These are phyloP conservation scores for Globodera rostochiensis DNA, from an alignment of 1,140 invertebrate genomes.

Conservation along the genomic window DNA sequence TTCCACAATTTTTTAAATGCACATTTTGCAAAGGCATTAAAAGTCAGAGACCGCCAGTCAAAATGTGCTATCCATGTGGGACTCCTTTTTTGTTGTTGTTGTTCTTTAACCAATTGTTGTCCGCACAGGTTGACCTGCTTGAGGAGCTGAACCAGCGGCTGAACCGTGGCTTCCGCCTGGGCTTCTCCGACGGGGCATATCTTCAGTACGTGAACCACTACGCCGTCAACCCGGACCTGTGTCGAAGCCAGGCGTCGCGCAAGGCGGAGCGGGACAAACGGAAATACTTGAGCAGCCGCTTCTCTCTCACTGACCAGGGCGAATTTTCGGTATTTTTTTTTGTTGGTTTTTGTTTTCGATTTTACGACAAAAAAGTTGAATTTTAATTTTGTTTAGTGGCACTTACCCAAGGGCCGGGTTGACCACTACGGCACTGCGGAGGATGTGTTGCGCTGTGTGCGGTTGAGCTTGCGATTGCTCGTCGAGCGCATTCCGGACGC, in stretches of 20 bases:
- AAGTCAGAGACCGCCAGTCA: no score
- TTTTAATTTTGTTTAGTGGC: constrained; percentile 43
- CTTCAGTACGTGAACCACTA: constrained; percentile 51
- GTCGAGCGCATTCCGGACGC: constrained; percentile 49
- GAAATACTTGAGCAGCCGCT: constrained; percentile 44
- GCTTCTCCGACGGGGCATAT: constrained; percentile 50
- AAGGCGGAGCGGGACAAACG: constrained; percentile 44
- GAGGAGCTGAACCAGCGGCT: constrained; percentile 29
- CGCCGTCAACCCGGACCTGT: constrained; percentile 46
- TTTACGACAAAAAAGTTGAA: not conserved
- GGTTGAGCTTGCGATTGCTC: constrained; percentile 38
- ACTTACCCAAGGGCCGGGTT: constrained; percentile 27
- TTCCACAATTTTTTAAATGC: no score
- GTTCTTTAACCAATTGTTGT: not conserved
- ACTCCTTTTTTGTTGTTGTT: no score
- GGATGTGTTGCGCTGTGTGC: constrained; percentile 33
- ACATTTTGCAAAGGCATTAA: no score
- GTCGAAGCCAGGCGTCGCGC: constrained; percentile 39
- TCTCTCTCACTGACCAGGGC: constrained; percentile 50
- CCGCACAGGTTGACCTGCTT: constrained; percentile 12
- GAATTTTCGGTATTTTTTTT: constrained; percentile 46
- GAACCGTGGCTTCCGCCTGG: constrained; percentile 48
- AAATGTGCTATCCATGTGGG: no score
- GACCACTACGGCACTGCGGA: constrained; percentile 31
- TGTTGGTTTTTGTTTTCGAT: not conserved